Evolutionary conservation across 2,113 vertebrate species (phyloP), one percentile per base, ranked within the genome.

Genomic region (Panthera leo): DNA sequence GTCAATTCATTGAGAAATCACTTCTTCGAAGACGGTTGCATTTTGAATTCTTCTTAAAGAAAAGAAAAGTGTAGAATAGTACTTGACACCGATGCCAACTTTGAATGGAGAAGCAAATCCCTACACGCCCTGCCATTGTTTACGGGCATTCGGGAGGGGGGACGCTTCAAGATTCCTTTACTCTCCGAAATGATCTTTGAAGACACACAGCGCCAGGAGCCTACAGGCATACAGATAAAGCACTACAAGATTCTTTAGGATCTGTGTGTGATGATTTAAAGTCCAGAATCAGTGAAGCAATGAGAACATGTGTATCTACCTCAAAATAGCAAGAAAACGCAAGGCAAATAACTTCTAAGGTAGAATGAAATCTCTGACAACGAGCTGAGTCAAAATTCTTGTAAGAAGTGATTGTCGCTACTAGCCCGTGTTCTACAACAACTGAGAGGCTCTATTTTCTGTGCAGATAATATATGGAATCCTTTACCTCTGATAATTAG

Each of bases 41-140:
- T 45, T 83, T 45, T 79, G n/a, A 97, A 83, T 85, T 95, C 68
- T 87, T 93, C 65, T 48, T 21, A 91, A 31, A 80, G 42, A 82
- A n/a, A 88, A 34, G 23, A 82, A n/a, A 88, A 34, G 23, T 15
- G 80, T 0, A 61, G 11, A 85, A 68, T 25, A 73, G 58, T 58
- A 71, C 39, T 76, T 76, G 45, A 75, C 51, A 51, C 13, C 16
- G 10, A 76, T 16, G 34, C 5, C 19, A 67, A 68, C n/a, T 55
- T 82, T 53, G 73, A n/a, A 53, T 5, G 45, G 21, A 61, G n/a
- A 86, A 82, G 29, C 34, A 21, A 21, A 27, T 34, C 25, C 55
- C 48, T 15, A 10, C 53, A 34, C 21, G n/a, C 1, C 23, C 21
- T 42, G 65, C 27, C 25, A 36, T 21, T 55, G 42, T 75, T 8